Conservation (phyloP, 2,113 vertebrate genomes). For the Carlito syrichta region DNA sequence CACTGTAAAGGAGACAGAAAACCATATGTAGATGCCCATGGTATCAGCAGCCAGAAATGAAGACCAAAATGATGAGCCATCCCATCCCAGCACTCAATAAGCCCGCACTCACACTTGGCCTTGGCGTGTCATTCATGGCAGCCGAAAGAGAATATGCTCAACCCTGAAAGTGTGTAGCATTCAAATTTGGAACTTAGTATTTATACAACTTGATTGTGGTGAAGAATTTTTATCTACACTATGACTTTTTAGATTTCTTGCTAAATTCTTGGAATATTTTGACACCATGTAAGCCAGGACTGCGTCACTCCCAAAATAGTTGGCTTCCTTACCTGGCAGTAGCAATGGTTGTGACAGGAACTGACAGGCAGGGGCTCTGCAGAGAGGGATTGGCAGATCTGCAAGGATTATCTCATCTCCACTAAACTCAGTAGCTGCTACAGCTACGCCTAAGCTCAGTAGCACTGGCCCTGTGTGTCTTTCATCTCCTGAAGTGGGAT, state of each 20-base stretch:
- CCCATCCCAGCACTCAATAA: not conserved
- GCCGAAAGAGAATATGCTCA: not conserved
- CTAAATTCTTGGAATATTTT: not conserved
- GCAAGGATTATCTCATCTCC: not conserved
- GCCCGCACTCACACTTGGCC: not conserved
- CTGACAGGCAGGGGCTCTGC: no score
- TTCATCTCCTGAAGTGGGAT: not conserved
- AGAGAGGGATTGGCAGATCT: not conserved
- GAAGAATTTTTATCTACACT: not conserved
- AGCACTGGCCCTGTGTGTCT: not conserved
- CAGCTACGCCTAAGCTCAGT: not conserved
- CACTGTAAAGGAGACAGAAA: not conserved
- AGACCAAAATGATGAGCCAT: not conserved
- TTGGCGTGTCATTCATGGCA: not conserved
- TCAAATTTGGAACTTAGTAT: not conserved
- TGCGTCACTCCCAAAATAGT: not conserved
- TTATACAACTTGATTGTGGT: not conserved
- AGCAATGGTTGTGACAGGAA: not conserved
- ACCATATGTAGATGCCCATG: not conserved
- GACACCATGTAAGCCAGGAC: not conserved
- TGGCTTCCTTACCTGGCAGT: not conserved
- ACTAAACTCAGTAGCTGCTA: not conserved
- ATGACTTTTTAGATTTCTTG: not conserved
- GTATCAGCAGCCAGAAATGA: not conserved
- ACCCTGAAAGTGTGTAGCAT: not conserved